These are phyloP conservation scores for Salvelinus fontinalis DNA, from an alignment of 2,113 vertebrate species.

Conservation along the genomic window DNA sequence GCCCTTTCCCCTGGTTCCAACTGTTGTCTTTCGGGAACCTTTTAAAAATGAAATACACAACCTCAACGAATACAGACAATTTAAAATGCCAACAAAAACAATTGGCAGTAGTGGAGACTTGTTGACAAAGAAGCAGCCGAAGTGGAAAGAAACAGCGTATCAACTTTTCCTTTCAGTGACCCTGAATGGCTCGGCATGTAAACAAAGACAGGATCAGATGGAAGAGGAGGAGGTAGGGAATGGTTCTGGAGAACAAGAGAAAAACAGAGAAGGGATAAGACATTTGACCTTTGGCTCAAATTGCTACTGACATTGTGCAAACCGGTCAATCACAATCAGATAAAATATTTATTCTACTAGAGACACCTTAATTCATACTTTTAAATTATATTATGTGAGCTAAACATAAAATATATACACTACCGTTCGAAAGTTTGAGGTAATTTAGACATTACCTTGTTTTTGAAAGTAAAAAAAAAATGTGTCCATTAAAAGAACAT, in stretches of 20 bases:
- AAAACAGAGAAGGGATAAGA: background rate
- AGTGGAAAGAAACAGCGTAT: background rate
- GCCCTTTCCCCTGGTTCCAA: background rate
- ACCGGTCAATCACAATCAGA: too few relatives aligned
- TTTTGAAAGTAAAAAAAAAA: too few relatives aligned
- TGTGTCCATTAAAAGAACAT: too few relatives aligned
- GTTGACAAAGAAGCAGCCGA: background rate
- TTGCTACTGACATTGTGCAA: too few relatives aligned
- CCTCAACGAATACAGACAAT: background rate
- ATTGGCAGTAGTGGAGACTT: background rate
- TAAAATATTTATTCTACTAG: too few relatives aligned
- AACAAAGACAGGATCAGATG: slow-evolving; percentile 16
- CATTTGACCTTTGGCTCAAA: too few relatives aligned
- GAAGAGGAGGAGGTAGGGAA: slow-evolving; percentile 39
- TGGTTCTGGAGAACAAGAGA: slow-evolving; percentile 34
- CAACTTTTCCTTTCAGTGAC: background rate
- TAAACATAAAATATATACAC: too few relatives aligned
- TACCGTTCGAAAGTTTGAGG: too few relatives aligned
- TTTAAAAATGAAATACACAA: background rate
- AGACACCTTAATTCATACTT: too few relatives aligned
- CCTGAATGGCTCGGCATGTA: slow-evolving; percentile 13
- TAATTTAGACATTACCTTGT: too few relatives aligned
- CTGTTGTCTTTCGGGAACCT: background rate
- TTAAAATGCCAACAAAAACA: background rate
- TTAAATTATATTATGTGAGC: too few relatives aligned